A percentile compares a stretch with the other conserved stretches of the same genome.
Conservation (phyloP, 2,113 vertebrate genomes). For the Mesembrinibis cayennensis region DNA sequence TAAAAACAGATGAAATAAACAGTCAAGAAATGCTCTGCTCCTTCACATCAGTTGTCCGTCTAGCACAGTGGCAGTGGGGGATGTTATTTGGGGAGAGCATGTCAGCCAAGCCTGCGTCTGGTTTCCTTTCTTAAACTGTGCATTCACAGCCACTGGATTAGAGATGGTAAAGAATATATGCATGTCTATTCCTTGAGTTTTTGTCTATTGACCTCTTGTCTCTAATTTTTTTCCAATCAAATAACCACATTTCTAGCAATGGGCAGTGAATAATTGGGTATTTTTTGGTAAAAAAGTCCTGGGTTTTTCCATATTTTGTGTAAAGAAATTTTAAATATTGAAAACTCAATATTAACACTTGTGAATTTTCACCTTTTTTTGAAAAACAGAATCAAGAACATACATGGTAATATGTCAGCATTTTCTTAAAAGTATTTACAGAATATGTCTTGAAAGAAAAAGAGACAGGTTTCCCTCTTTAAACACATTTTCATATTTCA, state of each 20-base stretch:
- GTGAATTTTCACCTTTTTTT: neutral
- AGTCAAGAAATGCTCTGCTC: neutral
- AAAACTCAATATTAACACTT: neutral
- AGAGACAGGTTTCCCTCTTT: neutral
- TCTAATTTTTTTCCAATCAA: neutral
- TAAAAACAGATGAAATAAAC: neutral
- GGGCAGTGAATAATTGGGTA: neutral
- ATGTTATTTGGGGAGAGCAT: rapidly evolving
- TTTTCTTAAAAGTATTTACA: neutral
- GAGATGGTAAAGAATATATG: neutral
- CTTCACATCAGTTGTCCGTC: neutral
- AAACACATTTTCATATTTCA: neutral
- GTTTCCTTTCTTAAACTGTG: neutral
- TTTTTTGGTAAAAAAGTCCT: neutral
- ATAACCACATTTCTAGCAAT: neutral
- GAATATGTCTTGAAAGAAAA: neutral
- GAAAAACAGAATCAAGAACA: neutral
- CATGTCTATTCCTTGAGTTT: neutral
- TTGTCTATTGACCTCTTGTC: neutral
- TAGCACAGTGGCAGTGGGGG: neutral
- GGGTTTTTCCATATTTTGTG: neutral
- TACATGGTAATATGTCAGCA: neutral
- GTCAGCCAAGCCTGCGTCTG: neutral
- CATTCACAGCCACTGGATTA: neutral
- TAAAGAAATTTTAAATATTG: neutral